Evolutionary conservation across 2,888 invertebrate genomes (phyloP), one percentile per base, ranked within the genome.

Genomic region (Melanostoma scalare): DNA sequence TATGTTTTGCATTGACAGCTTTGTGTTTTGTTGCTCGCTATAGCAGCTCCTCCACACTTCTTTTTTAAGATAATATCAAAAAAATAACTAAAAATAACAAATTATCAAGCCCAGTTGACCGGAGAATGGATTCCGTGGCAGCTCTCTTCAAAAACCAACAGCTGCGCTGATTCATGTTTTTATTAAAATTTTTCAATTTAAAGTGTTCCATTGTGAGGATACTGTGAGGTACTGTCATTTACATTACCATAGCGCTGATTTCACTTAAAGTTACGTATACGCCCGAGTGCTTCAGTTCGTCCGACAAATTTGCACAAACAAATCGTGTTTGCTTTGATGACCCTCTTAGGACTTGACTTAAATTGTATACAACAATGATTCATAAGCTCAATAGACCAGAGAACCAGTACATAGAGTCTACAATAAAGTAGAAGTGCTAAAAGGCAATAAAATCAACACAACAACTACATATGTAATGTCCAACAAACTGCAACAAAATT

Each of bases 191-290:
- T 20, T 20, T 20, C 1, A n/a, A n/a, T n/a, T n/a, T n/a, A n/a
- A n/a, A n/a, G n/a, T n/a, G n/a, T n/a, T n/a, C n/a, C n/a, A n/a
- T n/a, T n/a, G n/a, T n/a, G n/a, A n/a, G n/a, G n/a, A 20, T 20
- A 20, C 20, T 20, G 20, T 20, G 50, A 61, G n/a, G 46, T 35
- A 61, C 46, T 35, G 31, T 38, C 50, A 40, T 31, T 6, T 6
- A 33, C 60, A 44, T 44, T 31, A 42, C 60, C 50, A 50, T 63
- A 63, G 50, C 44, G 38, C 30, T 61, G 79, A 79, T 74, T 69
- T 74, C 74, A 69, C 79, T 74, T 74, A 38, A 44, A 30, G 81
- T 81, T 81, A 76, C 76, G 81, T 76, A 81, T 81, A 81, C 81
- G 76, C 67, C 81, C 42, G 35, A 76, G 76, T 81, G 30, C 38